These are phyloP conservation scores for Leptobrachium ailaonicum DNA, from an alignment of 2,113 vertebrate species.

Conservation along the genomic window DNA sequence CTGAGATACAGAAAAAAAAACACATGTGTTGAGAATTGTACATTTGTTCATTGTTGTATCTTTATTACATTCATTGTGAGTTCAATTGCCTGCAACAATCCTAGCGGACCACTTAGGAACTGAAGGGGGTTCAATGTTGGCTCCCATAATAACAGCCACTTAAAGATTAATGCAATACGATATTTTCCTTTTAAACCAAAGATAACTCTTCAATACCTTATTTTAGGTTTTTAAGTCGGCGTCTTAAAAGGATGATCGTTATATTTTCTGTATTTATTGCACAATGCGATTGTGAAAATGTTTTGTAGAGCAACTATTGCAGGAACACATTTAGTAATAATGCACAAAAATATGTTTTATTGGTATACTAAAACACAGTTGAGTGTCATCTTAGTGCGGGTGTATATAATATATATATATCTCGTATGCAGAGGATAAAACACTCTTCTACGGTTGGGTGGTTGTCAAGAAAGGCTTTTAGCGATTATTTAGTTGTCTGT, in stretches of 20 bases:
- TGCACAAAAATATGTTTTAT: too few relatives aligned
- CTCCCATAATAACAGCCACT: slow-evolving; percentile 6
- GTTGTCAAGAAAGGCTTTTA: too few relatives aligned
- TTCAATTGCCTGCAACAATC: slow-evolving; percentile 22
- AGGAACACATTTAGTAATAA: too few relatives aligned
- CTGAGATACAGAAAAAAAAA: slow-evolving; percentile 18
- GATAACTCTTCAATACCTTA: slow-evolving; percentile 23
- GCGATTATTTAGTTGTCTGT: not conserved
- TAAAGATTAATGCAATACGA: slow-evolving; percentile 16
- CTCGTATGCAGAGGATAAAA: too few relatives aligned
- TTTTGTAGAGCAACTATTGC: too few relatives aligned
- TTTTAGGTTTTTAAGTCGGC: slow-evolving; percentile 1
- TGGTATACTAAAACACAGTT: too few relatives aligned
- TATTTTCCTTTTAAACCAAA: slow-evolving; percentile 33
- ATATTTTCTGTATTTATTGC: too few relatives aligned
- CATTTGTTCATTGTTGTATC: slow-evolving; percentile 42
- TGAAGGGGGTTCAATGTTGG: slow-evolving; percentile 25
- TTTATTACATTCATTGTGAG: slow-evolving; percentile 42
- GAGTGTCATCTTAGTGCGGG: too few relatives aligned
- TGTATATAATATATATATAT: too few relatives aligned
- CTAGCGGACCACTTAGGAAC: not conserved
- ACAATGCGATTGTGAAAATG: too few relatives aligned
- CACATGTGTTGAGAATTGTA: slow-evolving; percentile 42
- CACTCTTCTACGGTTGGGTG: too few relatives aligned
- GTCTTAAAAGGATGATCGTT: too few relatives aligned